phyloP scores from a whole-genome alignment of 1,140 invertebrate genomes.

The Ceratosolen fusciceps region DNA sequence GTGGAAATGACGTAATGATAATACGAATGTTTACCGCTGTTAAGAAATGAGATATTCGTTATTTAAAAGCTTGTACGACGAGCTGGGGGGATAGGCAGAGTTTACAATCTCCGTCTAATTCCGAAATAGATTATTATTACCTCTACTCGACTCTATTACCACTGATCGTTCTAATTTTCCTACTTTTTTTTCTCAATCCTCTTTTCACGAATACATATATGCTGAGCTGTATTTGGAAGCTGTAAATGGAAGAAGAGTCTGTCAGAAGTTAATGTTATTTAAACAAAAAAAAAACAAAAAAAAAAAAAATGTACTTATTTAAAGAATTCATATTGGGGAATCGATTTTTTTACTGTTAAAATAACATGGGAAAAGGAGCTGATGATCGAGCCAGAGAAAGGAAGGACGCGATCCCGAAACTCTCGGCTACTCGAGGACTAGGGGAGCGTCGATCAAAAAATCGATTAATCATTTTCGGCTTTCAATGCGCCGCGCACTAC shows the following conservation, averaged over 20 bases:
- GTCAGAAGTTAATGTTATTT: conserved; percentile 33
- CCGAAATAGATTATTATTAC: background rate
- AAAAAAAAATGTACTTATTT: conserved; percentile 37
- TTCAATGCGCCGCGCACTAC: conserved; percentile 53
- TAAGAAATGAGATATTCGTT: background rate
- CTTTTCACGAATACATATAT: conserved; percentile 6
- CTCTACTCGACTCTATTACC: no score
- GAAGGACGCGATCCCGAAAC: background rate
- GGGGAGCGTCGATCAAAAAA: conserved; percentile 59
- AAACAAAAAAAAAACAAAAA: no score
- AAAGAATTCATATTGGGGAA: conserved; percentile 26
- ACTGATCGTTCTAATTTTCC: background rate
- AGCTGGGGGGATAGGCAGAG: background rate
- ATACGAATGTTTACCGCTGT: no score
- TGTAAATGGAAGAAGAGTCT: conserved; percentile 27
- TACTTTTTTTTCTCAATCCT: background rate
- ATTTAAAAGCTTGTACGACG: background rate
- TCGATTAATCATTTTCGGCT: conserved; percentile 68
- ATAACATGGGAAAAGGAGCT: conserved; percentile 35
- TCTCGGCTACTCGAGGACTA: conserved; percentile 34
- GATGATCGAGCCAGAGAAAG: conserved; percentile 26
- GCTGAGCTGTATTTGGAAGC: background rate
- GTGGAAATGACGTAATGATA: no score
- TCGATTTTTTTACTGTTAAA: conserved; percentile 16
- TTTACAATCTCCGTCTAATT: background rate